Base-by-base conservation (phyloP, 2,888 invertebrate genomes). In the Apotomis turbidana region DNA sequence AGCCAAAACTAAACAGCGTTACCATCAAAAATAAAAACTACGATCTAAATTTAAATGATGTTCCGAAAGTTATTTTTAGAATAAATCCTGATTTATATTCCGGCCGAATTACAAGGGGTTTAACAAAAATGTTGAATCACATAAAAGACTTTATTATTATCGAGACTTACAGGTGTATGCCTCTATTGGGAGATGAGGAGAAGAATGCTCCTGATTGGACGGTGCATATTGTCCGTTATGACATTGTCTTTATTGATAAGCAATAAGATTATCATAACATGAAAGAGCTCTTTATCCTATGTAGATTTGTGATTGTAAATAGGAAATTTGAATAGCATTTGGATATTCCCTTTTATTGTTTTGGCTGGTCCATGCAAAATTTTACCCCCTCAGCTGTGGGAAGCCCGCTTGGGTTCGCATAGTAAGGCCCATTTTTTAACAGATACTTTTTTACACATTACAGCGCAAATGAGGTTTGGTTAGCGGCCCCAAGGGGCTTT, bases 91-190 rank as follows among this genome's bases (percentile, higher is more conserved):
- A 75, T 36, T 10, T 69, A 38, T 75, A 74, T 46, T 27, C 69
- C 5, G 71, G 74, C 10, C 74, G 78, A 27, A 64, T 88, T 3
- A 91, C 92, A 10, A 83, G 91, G 49, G 86, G 85, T 71, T 73
- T 86, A 12, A 78, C 80, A 3, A 86, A 80, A 68, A 69, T 81
- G 13, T 60, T 83, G 12, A 76, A 82, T 5, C 61, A 75, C 10
- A 70, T 83, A 8, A 78, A 78, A 44, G 76, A 87, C 5, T 85
- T 90, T 70, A 81, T 84, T 3, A 80, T 92, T 12, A 75, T 89
- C 27, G 92, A 92, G 75, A 76, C 80, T 0, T 92, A 92, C 75
- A 81, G 88, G 73, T 90, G 91, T 78, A 92, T 92, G 91, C 92
- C 92, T 0, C 77, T 92, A 0, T 73, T 92, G 49, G 92, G 92